A percentile compares a stretch with the other conserved stretches of the same genome.
These are phyloP conservation scores for Ptychoptera albimana DNA, from an alignment of 2,888 invertebrate genomes.

Conservation along the genomic window DNA sequence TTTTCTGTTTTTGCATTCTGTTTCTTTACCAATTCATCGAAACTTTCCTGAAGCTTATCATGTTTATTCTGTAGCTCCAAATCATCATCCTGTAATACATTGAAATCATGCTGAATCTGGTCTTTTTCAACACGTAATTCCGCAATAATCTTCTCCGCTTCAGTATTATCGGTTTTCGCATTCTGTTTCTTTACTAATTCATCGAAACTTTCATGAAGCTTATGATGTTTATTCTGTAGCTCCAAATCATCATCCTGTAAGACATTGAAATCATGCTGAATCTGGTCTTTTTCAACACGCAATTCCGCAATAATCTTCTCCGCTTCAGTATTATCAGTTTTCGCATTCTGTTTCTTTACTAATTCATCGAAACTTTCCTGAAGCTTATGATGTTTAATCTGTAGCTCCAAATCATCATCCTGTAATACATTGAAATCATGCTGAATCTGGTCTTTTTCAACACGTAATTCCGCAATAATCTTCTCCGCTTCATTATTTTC, in stretches of 20 bases:
- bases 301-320: slow-evolving; percentile 11
- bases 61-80: slow-evolving; percentile 24
- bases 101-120: background rate
- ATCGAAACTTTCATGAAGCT: slow-evolving; percentile 19
- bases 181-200: slow-evolving; percentile 18
- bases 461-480: slow-evolving; percentile 2
- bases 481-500: slow-evolving; percentile 16
- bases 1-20: slow-evolving; percentile 14
- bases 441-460: background rate
- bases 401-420: slow-evolving; percentile 13
- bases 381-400: slow-evolving; percentile 23
- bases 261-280: background rate
- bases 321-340: slow-evolving; percentile 14
- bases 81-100: background rate
- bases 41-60: slow-evolving; percentile 19
- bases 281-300: background rate
- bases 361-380: slow-evolving; percentile 20
- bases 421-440: background rate
- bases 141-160: slow-evolving; percentile 15
- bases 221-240: slow-evolving; percentile 24
- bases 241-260: slow-evolving; percentile 8
- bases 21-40: slow-evolving; percentile 17
- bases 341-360: slow-evolving; percentile 16
- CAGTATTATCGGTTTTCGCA: slow-evolving; percentile 12
- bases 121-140: background rate